Base-by-base conservation (phyloP, 1,140 invertebrate genomes). In the Bombus confusus region DNA sequence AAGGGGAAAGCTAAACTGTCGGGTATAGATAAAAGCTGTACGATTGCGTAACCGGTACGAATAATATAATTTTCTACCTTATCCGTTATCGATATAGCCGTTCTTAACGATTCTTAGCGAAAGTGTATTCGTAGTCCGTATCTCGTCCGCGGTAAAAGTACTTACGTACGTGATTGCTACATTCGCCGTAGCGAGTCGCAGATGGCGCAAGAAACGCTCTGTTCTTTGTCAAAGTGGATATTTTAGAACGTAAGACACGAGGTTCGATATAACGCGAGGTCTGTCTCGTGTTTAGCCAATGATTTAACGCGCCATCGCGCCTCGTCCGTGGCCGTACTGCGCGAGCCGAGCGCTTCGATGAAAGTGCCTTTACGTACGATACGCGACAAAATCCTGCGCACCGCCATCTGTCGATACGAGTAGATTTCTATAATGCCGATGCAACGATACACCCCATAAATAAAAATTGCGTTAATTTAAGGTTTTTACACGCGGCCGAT, bases 401-500 rank as follows among this genome's bases (percentile, higher is more conserved):
- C 15, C 31, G 4, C 5, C 25, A 18, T 9, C 59, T 4, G 62
- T 57, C 41, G 73, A 52, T 76, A 83, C 31, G 0, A 4, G 25
- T 0, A 37, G 59, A 9, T 22, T 5, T 4, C 39, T 83, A 8
- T 34, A 10, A 39, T 15, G 18, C 34, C 62, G 28, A 39, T 39
- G 3, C 43, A 31, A 41, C 13, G 3, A 83, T 52, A 6, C 15
- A 73, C 3, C 13, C 1, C 2, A 31, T 37, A 47, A 68, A 83
- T 31, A 77, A 77, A 68, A 64, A 47, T 62, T 10, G 25, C 22
- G 10, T 57, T 71, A n/a, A 80, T 31, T 39, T 6, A 18, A 31
- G 2, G 3, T 9, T 59, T 22, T 9, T 3, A 10, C 4, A 1
- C 12, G 0, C 15, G 1, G 0, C 5, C 0, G 3, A 59, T 13